Conservation (phyloP, 1,140 invertebrate genomes). For the Pinna nobilis region DNA sequence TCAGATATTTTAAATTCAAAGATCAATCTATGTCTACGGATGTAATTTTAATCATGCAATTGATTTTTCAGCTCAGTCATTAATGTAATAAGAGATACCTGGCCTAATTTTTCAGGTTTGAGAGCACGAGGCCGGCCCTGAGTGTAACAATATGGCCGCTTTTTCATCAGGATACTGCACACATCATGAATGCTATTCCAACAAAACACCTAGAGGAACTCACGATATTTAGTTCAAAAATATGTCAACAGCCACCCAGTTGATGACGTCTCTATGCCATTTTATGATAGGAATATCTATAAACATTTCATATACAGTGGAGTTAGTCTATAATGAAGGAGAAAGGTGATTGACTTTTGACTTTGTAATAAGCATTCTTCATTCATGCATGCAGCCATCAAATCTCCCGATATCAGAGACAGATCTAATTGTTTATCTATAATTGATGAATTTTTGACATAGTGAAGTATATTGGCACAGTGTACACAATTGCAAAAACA, state of each 20-base stretch:
- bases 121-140: constrained; percentile 43
- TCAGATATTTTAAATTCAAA: background rate
- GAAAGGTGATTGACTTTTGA: too few relatives aligned
- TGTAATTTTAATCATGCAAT: background rate
- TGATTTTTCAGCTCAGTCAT: background rate
- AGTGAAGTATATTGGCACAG: too few relatives aligned
- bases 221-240: constrained; percentile 48
- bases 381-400: too few relatives aligned
- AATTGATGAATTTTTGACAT: too few relatives aligned
- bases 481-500: too few relatives aligned
- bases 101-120: constrained; percentile 43
- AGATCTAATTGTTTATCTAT: too few relatives aligned
- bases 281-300: too few relatives aligned
- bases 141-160: constrained; percentile 51
- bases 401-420: too few relatives aligned
- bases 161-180: constrained; percentile 42
- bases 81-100: background rate
- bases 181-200: constrained; percentile 48
- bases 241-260: constrained; percentile 49
- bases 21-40: background rate
- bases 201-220: constrained; percentile 57
- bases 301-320: too few relatives aligned
- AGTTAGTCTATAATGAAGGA: too few relatives aligned
- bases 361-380: too few relatives aligned
- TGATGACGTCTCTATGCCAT: too few relatives aligned